These are phyloP conservation scores for Ceratina calcarata DNA, from an alignment of 1,140 invertebrate genomes.

Conservation along the genomic window DNA sequence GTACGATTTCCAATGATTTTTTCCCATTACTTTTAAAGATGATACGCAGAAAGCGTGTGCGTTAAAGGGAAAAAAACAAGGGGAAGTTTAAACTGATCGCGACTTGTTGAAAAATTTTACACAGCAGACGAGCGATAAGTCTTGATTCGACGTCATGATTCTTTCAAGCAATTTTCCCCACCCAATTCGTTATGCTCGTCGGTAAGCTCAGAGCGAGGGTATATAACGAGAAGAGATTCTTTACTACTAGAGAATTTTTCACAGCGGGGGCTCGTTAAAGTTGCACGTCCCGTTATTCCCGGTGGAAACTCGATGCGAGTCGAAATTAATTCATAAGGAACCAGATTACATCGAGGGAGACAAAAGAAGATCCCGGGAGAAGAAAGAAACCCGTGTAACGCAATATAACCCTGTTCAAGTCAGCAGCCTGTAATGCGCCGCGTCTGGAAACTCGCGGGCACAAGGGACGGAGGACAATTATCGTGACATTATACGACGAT, in stretches of 20 bases:
- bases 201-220: no score
- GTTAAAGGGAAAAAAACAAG: no score
- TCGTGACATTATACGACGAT: conserved; percentile 5
- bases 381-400: conserved; percentile 27
- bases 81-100: no score
- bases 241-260: no score
- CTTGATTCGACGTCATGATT: not conserved
- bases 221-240: no score
- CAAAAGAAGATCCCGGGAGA: conserved; percentile 25
- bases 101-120: no score
- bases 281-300: not conserved
- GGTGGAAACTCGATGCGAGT: conserved; percentile 16
- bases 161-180: not conserved
- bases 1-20: no score
- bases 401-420: conserved; percentile 6
- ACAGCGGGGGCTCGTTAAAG: conserved; percentile 20
- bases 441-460: not conserved
- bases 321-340: conserved; percentile 28
- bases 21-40: no score
- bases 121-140: no score
- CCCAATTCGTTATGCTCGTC: not conserved
- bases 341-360: conserved; percentile 11
- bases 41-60: no score
- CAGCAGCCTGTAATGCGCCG: conserved; percentile 3
- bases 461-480: conserved; percentile 20